Conservation (phyloP, 1,140 invertebrate genomes). For the Pseudomyrmex dendroicus region DNA sequence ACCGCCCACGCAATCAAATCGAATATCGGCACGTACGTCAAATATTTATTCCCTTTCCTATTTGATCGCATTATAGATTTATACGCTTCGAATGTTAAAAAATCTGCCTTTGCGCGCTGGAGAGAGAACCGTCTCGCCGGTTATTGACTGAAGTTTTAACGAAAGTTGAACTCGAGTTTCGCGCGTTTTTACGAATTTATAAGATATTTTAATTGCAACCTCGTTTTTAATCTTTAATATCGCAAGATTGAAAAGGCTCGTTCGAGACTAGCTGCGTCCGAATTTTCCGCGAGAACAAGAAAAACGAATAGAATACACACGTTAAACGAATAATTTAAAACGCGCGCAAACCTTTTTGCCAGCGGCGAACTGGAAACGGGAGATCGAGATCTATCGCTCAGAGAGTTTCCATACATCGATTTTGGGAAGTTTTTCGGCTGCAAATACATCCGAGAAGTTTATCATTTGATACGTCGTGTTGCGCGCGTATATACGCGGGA, state of each 20-base stretch:
- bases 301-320: neutral
- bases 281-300: no score
- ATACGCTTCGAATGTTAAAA: constrained; percentile 36
- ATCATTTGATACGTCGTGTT: constrained; percentile 1
- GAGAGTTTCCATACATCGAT: neutral
- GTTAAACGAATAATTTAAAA: neutral
- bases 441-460: constrained; percentile 16
- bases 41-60: constrained; percentile 53
- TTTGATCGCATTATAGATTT: constrained; percentile 38
- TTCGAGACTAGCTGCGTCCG: no score
- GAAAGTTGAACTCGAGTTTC: neutral
- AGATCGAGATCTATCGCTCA: constrained; percentile 15
- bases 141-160: neutral
- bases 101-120: neutral
- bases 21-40: constrained; percentile 50
- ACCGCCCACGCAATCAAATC: constrained; percentile 11
- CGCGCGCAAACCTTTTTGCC: neutral
- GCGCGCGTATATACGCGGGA: neutral
- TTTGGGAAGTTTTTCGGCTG: neutral
- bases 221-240: no score
- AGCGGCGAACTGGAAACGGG: neutral
- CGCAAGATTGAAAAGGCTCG: no score
- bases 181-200: neutral
- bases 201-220: no score
- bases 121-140: neutral